Percentiles rank a stretch among this genome's conserved stretches.
These are phyloP conservation scores for Chromobotia macracanthus DNA, from an alignment of 2,797 vertebrate genomes.

Conservation along the genomic window DNA sequence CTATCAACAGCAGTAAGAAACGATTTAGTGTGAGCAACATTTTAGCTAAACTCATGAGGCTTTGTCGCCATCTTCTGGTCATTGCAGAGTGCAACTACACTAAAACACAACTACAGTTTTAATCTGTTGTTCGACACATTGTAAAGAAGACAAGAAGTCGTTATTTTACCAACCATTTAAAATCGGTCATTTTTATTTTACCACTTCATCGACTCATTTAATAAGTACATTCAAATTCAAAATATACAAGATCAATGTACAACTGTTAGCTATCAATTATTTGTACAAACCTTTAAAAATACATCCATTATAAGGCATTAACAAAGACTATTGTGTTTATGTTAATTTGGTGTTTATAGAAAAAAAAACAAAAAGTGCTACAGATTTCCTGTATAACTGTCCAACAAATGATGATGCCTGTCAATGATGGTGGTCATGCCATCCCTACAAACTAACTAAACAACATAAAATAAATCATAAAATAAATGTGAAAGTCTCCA, in stretches of 20 bases:
- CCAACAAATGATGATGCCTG: too few relatives aligned
- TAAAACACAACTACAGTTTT: background rate
- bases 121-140: too few relatives aligned
- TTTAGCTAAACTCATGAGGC: background rate
- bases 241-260: too few relatives aligned
- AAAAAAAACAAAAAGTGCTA: conserved; percentile 2
- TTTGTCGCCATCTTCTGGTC: conserved; percentile 52
- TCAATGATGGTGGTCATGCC: too few relatives aligned
- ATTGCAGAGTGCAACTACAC: background rate
- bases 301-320: background rate
- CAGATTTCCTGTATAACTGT: background rate
- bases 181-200: too few relatives aligned
- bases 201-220: too few relatives aligned
- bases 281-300: too few relatives aligned
- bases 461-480: background rate
- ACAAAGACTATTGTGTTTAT: background rate
- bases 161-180: too few relatives aligned
- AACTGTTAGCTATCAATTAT: too few relatives aligned
- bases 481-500: background rate
- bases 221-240: too few relatives aligned
- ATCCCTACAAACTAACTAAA: background rate
- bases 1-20: background rate
- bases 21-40: background rate
- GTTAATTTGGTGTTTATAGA: background rate
- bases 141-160: too few relatives aligned